These are phyloP conservation scores for Sceloporus tristichus DNA, from an alignment of 2,113 vertebrate genomes.

Conservation along the genomic window DNA sequence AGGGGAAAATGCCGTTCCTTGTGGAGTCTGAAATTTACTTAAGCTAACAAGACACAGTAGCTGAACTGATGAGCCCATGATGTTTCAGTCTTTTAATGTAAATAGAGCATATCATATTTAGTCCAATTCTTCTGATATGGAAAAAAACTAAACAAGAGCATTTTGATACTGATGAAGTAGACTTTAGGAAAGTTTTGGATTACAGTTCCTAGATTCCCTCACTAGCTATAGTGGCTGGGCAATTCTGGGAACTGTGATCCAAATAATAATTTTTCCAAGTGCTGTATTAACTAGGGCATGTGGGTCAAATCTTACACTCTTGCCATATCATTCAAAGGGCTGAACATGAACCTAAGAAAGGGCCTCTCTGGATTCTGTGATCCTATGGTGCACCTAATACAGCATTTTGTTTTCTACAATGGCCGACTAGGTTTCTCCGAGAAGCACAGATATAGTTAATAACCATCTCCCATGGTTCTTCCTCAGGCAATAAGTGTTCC, in stretches of 20 bases:
- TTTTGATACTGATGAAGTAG: too few relatives aligned
- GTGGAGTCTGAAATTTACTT: slow-evolving; percentile 81
- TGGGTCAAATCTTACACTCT: too few relatives aligned
- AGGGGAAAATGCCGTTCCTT: slow-evolving; percentile 77
- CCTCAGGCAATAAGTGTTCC: neutral
- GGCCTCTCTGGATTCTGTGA: neutral
- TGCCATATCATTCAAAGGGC: too few relatives aligned
- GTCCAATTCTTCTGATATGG: slow-evolving; percentile 22
- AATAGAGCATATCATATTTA: slow-evolving; percentile 66
- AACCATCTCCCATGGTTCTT: neutral
- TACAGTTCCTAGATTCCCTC: too few relatives aligned
- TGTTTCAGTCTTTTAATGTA: slow-evolving; percentile 74
- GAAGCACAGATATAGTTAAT: neutral
- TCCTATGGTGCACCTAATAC: too few relatives aligned
- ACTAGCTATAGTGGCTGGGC: too few relatives aligned
- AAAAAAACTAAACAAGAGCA: fast-evolving
- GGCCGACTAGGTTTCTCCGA: neutral
- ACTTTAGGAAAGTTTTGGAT: too few relatives aligned
- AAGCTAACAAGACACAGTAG: slow-evolving; percentile 82
- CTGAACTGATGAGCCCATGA: slow-evolving; percentile 77
- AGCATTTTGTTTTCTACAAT: too few relatives aligned
- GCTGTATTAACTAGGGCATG: too few relatives aligned
- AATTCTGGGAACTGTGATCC: too few relatives aligned
- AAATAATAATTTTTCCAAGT: too few relatives aligned
- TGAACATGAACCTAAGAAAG: too few relatives aligned